phyloP scores from a whole-genome alignment of 2,888 invertebrate genomes.

The Electrophaes corylata region DNA sequence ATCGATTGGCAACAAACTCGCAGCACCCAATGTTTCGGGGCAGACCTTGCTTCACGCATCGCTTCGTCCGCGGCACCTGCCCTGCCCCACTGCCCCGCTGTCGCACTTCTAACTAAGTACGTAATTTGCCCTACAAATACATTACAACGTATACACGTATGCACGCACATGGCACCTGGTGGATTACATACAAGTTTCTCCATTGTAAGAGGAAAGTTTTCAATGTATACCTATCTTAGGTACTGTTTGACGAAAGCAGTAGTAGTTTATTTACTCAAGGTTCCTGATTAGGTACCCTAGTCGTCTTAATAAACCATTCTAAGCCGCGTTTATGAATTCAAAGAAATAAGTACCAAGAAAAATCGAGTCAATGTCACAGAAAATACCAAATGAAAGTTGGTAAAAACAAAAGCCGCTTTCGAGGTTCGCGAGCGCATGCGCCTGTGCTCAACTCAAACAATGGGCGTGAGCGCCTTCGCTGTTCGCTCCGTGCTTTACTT shows the following conservation, averaged over 20 bases:
- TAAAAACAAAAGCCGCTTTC: conserved; percentile 27
- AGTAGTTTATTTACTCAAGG: no score
- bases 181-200: conserved; percentile 1
- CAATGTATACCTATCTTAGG: no score
- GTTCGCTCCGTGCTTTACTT: conserved; percentile 37
- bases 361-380: conserved; percentile 16
- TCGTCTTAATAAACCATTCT: no score
- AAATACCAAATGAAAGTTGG: conserved; percentile 28
- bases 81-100: conserved; percentile 18
- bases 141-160: neutral
- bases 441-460: conserved; percentile 42
- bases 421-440: conserved; percentile 11
- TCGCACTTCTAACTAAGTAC: neutral
- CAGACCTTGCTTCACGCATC: conserved; percentile 12
- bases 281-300: no score
- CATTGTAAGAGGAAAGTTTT: no score
- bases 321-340: no score
- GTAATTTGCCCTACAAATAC: neutral
- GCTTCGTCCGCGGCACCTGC: conserved; percentile 16
- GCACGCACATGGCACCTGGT: neutral
- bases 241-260: no score
- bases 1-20: conserved; percentile 2
- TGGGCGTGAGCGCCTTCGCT: conserved; percentile 39
- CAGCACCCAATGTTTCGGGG: conserved; percentile 11
- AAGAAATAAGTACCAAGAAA: neutral